phyloP scores from a whole-genome alignment of 2,888 invertebrate species.

The Drosophila melanosoma region DNA sequence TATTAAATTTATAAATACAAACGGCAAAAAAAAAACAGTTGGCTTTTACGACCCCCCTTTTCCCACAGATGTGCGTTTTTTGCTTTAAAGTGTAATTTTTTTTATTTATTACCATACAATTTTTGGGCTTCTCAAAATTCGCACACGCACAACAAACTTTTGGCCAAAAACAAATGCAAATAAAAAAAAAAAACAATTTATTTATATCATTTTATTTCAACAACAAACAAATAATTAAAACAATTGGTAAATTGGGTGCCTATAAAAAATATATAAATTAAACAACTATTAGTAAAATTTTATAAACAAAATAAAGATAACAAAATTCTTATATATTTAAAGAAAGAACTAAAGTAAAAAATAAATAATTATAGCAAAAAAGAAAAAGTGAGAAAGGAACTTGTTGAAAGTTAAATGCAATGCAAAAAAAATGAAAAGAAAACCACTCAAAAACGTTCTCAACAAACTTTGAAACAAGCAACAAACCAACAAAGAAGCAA shows the following conservation, averaged over 20 bases:
- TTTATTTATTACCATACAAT: constrained; percentile 17
- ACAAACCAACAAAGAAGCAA: constrained; percentile 40
- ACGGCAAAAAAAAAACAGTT: constrained; percentile 32
- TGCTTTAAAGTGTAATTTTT: constrained; percentile 18
- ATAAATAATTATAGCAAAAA: constrained; percentile 48
- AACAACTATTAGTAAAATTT: constrained; percentile 83
- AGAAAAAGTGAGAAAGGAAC: constrained; percentile 33
- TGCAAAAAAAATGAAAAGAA: constrained; percentile 32
- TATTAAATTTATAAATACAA: constrained; percentile 75
- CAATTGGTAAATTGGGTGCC: constrained; percentile 84
- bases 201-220: constrained; percentile 47
- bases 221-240: constrained; percentile 52
- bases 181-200: constrained; percentile 4
- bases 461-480: constrained; percentile 70
- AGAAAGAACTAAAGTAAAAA: constrained; percentile 55
- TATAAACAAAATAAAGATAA: constrained; percentile 64
- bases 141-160: constrained; percentile 42
- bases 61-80: constrained; percentile 29
- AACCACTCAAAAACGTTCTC: constrained; percentile 85
- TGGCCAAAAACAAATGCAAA: constrained; percentile 48
- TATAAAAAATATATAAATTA: constrained; percentile 81
- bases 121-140: constrained; percentile 51
- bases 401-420: constrained; percentile 51
- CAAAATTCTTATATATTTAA: constrained; percentile 71
- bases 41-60: constrained; percentile 25